Evolutionary conservation across 2,113 vertebrate genomes (phyloP), one percentile per base, ranked within the genome.

Genomic region (Gobio gobio): DNA sequence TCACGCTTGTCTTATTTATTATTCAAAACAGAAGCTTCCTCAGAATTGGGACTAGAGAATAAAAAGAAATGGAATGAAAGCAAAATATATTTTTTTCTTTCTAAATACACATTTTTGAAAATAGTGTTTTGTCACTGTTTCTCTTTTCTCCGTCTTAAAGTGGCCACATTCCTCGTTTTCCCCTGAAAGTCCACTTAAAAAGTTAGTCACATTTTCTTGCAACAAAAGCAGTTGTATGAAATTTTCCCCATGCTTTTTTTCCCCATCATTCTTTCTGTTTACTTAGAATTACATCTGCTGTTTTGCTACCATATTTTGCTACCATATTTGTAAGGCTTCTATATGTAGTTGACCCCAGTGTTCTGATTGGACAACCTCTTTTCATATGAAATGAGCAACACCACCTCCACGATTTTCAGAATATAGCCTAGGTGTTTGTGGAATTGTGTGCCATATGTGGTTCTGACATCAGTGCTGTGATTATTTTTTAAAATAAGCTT

Each of bases 1-100:
- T 51, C 43, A 49, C 70, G 24, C 73, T 49, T 72, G 78, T 77
- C 59, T 72, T 88, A 88, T 89, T 89, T 87, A 86, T 89, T 87
- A 89, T 87, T 89, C 78, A 86, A 86, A 86, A 86, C 82, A 47
- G 26, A 75, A 76, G 33, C 85, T 64, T 45, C 63, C 63, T 58
- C 68, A 47, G 72, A 68, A 56, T 74, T 33, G 76, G 58, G 76
- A 82, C 49, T 74, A 26, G 40, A 70, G 59, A 86, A 83, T 36
- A 82, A 26, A 85, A 49, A 43, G 22, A 47, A 56, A 61, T n/a
- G 63, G 80, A 84, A 83, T 75, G 43, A 70, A 64, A 88, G 78
- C 58, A 22, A 84, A 86, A 78, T 78, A 4, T 0, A 16, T 2
- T 84, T 80, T 78, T 77, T 36, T 83, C 3, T 51, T 56, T 77